phyloP scores from a whole-genome alignment of 2,888 invertebrate genomes.

The Dione juno region DNA sequence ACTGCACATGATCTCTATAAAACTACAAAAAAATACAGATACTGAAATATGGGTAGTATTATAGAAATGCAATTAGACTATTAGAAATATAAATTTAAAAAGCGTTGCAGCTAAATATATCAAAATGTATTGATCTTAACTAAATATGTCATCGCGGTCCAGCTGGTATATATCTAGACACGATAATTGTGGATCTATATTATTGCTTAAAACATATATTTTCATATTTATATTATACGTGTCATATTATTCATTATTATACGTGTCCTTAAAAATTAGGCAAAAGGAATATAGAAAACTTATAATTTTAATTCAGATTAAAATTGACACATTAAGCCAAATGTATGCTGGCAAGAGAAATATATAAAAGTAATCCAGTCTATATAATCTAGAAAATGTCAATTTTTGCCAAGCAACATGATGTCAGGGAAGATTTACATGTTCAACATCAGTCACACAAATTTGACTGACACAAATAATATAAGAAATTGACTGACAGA shows the following conservation, averaged over 20 bases:
- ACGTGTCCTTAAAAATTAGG: no score
- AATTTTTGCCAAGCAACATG: no score
- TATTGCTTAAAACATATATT: neutral
- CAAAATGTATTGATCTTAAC: conserved; percentile 6
- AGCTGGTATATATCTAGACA: neutral
- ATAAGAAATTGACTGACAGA: neutral
- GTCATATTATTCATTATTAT: no score
- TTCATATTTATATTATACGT: no score
- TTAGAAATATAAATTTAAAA: neutral
- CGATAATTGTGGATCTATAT: neutral
- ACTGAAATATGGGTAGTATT: neutral
- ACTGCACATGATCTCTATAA: neutral
- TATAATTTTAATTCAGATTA: no score
- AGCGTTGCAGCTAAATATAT: neutral
- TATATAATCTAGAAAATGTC: no score
- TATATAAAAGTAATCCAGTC: no score
- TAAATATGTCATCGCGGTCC: neutral
- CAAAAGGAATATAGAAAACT: no score
- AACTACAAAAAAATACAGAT: neutral
- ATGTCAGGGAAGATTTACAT: no score
- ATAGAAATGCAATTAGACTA: neutral
- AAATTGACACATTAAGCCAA: no score
- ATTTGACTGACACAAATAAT: neutral
- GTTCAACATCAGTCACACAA: no score
- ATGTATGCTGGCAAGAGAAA: no score